phyloP scores from a whole-genome alignment of 2,888 invertebrate genomes.

The Drosophila limbata region DNA sequence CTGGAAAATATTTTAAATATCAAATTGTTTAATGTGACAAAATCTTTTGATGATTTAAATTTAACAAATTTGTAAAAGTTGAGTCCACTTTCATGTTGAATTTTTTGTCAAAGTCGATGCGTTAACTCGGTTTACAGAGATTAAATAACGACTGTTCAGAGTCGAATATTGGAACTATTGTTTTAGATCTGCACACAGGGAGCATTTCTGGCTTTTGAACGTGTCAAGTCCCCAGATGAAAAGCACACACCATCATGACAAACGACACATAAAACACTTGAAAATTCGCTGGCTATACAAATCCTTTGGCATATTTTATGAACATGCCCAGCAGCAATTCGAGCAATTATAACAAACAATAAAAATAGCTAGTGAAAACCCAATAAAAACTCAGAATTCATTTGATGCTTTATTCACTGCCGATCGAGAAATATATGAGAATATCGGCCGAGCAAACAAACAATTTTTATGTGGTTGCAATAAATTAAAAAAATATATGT shows the following conservation, averaged over 20 bases:
- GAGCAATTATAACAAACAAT: slow-evolving; percentile 34
- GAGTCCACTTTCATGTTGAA: background rate
- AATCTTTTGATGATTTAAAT: background rate
- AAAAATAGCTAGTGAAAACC: slow-evolving; percentile 12
- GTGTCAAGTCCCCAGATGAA: slow-evolving; percentile 43
- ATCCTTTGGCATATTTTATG: slow-evolving; percentile 46
- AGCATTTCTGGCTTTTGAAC: slow-evolving; percentile 20
- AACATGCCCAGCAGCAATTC: slow-evolving; percentile 23
- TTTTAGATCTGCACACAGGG: slow-evolving; percentile 5
- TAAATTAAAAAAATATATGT: slow-evolving; percentile 5
- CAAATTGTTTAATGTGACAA: slow-evolving; percentile 3
- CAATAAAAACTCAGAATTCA: slow-evolving; percentile 25
- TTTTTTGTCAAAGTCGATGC: background rate
- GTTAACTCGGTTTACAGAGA: slow-evolving; percentile 1
- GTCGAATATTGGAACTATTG: slow-evolving; percentile 19
- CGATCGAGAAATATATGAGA: slow-evolving; percentile 6
- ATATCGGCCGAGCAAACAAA: slow-evolving; percentile 15
- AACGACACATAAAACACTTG: slow-evolving; percentile 30
- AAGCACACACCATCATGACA: slow-evolving; percentile 28
- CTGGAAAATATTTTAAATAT: background rate
- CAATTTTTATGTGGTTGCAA: slow-evolving; percentile 13
- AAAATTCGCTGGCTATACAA: slow-evolving; percentile 30
- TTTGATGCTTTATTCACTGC: slow-evolving; percentile 25
- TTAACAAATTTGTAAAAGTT: background rate
- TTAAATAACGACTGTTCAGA: background rate